These are phyloP conservation scores for Lepidurus couesii DNA, from an alignment of 1,140 invertebrate genomes.

Conservation along the genomic window DNA sequence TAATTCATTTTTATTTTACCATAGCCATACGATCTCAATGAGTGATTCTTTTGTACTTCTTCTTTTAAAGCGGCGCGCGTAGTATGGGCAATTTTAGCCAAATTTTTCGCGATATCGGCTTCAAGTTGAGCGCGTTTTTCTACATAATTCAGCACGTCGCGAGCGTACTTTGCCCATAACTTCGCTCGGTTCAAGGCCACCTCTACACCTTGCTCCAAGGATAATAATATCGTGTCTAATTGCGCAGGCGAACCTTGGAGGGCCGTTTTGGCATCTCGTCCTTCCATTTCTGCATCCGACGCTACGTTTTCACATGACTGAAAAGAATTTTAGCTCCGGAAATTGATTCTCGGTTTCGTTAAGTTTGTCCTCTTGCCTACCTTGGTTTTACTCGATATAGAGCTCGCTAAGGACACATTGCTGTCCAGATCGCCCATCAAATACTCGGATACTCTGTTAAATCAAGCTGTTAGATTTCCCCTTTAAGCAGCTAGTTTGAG, in stretches of 20 bases:
- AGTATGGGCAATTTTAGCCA: slow-evolving; percentile 49
- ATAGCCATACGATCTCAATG: background rate
- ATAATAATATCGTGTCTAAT: slow-evolving; percentile 42
- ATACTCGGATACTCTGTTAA: slow-evolving; percentile 52
- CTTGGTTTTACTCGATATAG: slow-evolving; percentile 42
- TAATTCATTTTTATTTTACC: slow-evolving; percentile 25
- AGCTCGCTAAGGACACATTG: slow-evolving; percentile 38
- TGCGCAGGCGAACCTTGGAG: slow-evolving; percentile 35
- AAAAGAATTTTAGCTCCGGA: slow-evolving; percentile 26
- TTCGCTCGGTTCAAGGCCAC: slow-evolving; percentile 51
- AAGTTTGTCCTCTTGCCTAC: slow-evolving; percentile 36
- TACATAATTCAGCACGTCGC: slow-evolving; percentile 52
- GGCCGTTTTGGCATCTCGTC: slow-evolving; percentile 26
- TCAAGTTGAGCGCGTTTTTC: slow-evolving; percentile 52
- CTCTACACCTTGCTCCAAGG: slow-evolving; percentile 49
- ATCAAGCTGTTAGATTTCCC: slow-evolving; percentile 27
- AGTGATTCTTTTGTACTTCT: slow-evolving; percentile 46
- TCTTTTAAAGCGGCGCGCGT: slow-evolving; percentile 50
- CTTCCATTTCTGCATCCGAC: slow-evolving; percentile 37
- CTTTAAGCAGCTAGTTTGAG: background rate
- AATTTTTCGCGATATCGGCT: slow-evolving; percentile 50
- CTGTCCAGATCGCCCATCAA: slow-evolving; percentile 52
- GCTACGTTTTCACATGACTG: slow-evolving; percentile 45
- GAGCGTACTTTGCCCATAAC: slow-evolving; percentile 54
- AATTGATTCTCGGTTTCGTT: background rate